A percentile compares a stretch with the other conserved stretches of the same genome.
Evolutionary conservation across 2,888 invertebrate species (phyloP).

Genomic region (Gryllus longicercus): DNA sequence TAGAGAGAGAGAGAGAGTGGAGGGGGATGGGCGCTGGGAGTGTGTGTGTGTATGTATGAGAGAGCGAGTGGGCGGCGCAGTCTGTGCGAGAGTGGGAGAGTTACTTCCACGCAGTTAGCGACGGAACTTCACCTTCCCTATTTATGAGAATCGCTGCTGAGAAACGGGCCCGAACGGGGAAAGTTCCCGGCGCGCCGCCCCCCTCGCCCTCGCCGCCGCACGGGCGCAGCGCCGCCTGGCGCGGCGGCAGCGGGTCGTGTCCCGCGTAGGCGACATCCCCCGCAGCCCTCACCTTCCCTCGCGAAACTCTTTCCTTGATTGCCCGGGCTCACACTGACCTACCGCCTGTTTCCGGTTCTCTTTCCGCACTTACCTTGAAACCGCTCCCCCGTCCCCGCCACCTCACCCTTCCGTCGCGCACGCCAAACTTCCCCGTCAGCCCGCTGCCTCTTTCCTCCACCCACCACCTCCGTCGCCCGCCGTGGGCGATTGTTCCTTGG

Average conservation of each 20-base stretch:
- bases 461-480: too few relatives aligned
- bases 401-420: too few relatives aligned
- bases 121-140: slow-evolving; percentile 5
- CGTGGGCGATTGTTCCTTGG: background rate
- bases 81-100: background rate
- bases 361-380: too few relatives aligned
- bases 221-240: too few relatives aligned
- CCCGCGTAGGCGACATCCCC: background rate
- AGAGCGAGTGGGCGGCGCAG: background rate
- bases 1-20: too few relatives aligned
- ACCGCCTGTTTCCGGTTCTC: too few relatives aligned
- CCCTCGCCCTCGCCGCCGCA: background rate
- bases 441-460: background rate
- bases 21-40: background rate
- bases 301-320: too few relatives aligned
- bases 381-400: too few relatives aligned
- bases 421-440: too few relatives aligned
- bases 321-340: too few relatives aligned
- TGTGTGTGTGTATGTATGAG: background rate
- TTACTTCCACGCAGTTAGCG: background rate
- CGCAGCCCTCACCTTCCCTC: background rate
- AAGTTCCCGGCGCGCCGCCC: background rate
- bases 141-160: slow-evolving; percentile 6
- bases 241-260: too few relatives aligned
- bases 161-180: background rate